Evolutionary conservation across 2,797 vertebrate species (phyloP), one percentile per base, ranked within the genome.

Genomic region (Enteromius argenteus): DNA sequence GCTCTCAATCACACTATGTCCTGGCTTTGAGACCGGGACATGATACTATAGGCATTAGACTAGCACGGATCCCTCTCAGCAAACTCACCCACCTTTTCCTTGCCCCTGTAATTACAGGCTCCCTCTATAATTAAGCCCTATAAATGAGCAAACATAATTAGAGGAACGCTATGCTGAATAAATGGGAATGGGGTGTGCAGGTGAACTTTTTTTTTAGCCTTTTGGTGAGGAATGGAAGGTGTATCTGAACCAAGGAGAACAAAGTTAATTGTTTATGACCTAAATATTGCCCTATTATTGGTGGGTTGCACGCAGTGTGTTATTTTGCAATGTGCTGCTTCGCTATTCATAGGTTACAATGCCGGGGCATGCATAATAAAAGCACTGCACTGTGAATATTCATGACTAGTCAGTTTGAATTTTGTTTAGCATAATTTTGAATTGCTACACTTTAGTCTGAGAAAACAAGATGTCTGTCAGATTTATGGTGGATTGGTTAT

Each of bases 71-170:
- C 68, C 87, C 66, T 56, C 91, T 87, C 83, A 53, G 62, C 80
- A 90, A 92, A 90, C 91, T 92, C 89, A 90, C 87, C 88, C 90
- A 92, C 90, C 90, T 90, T 90, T 91, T 90, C 88, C 84, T 84
- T 86, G 90, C 87, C 87, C 68, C 90, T 91, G 93, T 89, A 94
- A 96, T 96, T 95, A 95, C 90, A 82, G 91, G 87, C 90, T 92
- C 86, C 87, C 89, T 84, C 90, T 89, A 92, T 95, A 95, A 96
- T 94, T 94, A 94, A 92, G 91, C 90, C 90, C 91, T 91, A 92
- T 93, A 93, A 93, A 93, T 91, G 93, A 94, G 91, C 92, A 95
- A 94, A 95, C 93, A 93, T 95, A 95, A 95, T 95, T 95, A 95
- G 92, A 86, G 88, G 89, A 71, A 90, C 89, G 91, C 93, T 93